Evolutionary conservation across 2,797 vertebrate species (phyloP), one percentile per base, ranked within the genome.

Genomic region (Hypotaenidia philippensis): DNA sequence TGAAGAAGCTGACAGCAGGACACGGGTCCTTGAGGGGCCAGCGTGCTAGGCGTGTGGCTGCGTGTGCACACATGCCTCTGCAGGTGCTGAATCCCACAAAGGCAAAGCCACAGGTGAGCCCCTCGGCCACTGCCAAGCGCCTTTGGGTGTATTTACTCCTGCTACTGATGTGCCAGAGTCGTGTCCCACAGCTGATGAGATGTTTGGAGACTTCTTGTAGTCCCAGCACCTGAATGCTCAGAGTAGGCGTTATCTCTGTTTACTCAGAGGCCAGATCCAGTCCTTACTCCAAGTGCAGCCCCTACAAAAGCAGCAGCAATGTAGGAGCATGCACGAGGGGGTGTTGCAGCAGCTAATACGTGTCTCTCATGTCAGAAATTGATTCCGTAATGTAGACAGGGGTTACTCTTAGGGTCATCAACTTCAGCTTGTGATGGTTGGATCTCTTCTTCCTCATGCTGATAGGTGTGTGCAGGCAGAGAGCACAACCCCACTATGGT

Each of bases 401-500:
- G 74, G 57, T 65, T 72, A 8, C 45, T 66, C 71, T 40, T 38
- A 63, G 75, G 44, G 32, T 69, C 0, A 0, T 59, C 52, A 29
- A 44, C 50, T 61, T 75, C 20, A 0, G 32, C 36, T 36, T 23
- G 27, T 27, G 32, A 2, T 25, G 59, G 31, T 34, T 27, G 29
- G 21, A 29, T 32, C 27, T 60, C 34, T 61, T 72, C 26, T 40
- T n/a, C 64, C 34, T 50, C 27, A 11, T 0, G 0, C 31, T 50
- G 29, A 2, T 13, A 41, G 32, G 9, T 22, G 26, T 44, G 63
- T 56, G 25, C 5, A 61, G 55, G 59, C 55, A 50, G 34, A 61
- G 41, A 40, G 40, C 52, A 66, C 68, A 71, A 31, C 26, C 23
- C 31, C 0, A 0, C 20, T 57, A 0, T 25, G 55, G 25, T 10